A percentile compares a stretch with the other conserved stretches of the same genome.
phyloP scores from a whole-genome alignment of 2,797 vertebrate genomes.

The Cossypha caffra region DNA sequence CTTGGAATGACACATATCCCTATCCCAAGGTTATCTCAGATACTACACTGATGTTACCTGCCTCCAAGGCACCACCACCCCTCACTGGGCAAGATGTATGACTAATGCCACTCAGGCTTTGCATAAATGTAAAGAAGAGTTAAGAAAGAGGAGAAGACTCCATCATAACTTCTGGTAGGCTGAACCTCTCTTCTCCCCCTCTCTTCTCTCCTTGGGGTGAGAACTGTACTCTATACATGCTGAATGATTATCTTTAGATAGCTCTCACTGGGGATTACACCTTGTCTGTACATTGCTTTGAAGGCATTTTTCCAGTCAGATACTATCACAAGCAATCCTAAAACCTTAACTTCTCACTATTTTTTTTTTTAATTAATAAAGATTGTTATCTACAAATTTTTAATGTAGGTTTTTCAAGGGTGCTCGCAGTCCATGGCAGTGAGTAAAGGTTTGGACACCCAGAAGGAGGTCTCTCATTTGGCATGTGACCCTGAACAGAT shows the following conservation, averaged over 20 bases:
- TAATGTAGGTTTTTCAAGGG: neutral
- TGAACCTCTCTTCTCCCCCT: neutral
- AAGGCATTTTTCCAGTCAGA: neutral
- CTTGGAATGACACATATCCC: neutral
- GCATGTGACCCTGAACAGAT: neutral
- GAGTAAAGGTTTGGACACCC: neutral
- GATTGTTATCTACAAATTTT: neutral
- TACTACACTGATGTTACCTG: rapidly evolving
- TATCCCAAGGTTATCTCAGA: neutral
- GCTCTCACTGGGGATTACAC: neutral
- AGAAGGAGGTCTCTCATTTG: neutral
- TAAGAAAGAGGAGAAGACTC: neutral
- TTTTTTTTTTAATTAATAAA: neutral
- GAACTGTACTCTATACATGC: neutral
- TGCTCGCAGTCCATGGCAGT: neutral
- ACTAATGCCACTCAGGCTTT: neutral
- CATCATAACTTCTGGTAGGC: neutral
- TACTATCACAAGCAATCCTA: neutral
- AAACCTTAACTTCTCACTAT: neutral
- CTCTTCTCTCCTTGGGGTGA: neutral
- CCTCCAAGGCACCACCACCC: neutral
- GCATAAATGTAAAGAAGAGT: neutral
- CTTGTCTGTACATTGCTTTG: neutral
- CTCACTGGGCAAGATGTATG: neutral
- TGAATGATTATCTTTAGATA: neutral